Percentiles rank a stretch among this genome's conserved stretches.
Evolutionary conservation across 2,888 invertebrate species (phyloP).

Genomic region (Philonicus albiceps): DNA sequence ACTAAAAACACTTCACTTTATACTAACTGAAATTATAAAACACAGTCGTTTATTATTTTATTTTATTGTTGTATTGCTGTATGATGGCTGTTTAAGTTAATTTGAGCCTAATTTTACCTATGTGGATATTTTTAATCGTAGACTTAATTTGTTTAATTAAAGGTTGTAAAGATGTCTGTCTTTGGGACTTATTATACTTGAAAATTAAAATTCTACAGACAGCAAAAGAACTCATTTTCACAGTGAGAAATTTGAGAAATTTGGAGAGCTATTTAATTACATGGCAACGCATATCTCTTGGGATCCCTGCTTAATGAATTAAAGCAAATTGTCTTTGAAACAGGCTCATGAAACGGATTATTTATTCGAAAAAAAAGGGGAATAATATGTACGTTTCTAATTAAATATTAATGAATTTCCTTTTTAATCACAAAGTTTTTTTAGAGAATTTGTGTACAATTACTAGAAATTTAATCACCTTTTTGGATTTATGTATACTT

Average conservation of each 20-base stretch:
- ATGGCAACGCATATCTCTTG: neutral
- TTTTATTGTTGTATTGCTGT: neutral
- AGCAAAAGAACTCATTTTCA: neutral
- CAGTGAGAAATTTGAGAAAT: neutral
- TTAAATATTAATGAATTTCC: neutral
- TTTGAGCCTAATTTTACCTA: neutral
- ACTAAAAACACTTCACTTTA: neutral
- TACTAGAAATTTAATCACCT: neutral
- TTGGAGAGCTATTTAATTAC: neutral
- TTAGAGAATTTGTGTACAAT: neutral
- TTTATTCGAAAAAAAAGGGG: neutral
- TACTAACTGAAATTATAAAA: neutral
- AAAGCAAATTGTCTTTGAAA: neutral
- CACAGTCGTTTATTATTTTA: neutral
- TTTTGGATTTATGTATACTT: neutral
- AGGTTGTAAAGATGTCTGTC: neutral
- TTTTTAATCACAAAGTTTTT: neutral
- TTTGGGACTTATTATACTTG: neutral
- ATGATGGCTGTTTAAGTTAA: neutral
- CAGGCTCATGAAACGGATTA: neutral
- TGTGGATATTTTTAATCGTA: neutral
- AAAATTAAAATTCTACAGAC: neutral
- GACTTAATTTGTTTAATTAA: neutral
- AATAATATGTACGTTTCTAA: neutral
- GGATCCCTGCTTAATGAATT: neutral